Conservation (phyloP, 2,113 vertebrate genomes). For the Butorides virescens region DNA sequence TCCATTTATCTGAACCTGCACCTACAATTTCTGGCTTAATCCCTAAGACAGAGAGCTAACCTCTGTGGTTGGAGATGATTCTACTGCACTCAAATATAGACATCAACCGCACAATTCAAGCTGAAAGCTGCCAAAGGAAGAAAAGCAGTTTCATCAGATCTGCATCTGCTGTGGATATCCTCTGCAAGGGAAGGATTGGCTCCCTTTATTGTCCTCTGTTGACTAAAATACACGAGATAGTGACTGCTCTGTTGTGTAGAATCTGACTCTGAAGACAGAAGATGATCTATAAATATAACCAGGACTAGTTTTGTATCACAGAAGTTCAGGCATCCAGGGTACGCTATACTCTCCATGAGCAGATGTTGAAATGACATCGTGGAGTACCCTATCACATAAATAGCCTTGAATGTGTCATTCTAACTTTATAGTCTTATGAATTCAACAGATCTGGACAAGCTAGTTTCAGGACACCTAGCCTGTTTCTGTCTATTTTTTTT, state of each 20-base stretch:
- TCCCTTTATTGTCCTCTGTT: background rate
- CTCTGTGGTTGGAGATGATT: rapidly evolving
- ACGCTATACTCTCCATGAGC: background rate
- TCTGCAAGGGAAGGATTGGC: background rate
- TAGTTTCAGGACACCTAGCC: background rate
- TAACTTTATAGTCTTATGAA: background rate
- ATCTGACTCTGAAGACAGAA: background rate
- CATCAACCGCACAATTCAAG: background rate
- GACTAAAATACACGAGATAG: background rate
- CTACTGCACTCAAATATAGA: background rate
- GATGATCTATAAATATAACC: background rate
- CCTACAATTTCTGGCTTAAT: background rate
- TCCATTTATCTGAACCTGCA: background rate
- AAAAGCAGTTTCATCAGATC: background rate
- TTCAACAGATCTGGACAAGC: background rate
- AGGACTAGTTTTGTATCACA: background rate
- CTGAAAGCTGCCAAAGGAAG: background rate
- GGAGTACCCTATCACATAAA: background rate
- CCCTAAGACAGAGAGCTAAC: background rate
- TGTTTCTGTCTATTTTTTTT: background rate
- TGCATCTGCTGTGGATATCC: background rate
- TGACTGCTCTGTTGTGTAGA: background rate
- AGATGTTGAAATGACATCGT: background rate
- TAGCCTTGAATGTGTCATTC: background rate
- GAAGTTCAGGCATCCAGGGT: background rate